These are phyloP conservation scores for Lithophane semibrunnea DNA, from an alignment of 2,888 invertebrate genomes.

Conservation along the genomic window DNA sequence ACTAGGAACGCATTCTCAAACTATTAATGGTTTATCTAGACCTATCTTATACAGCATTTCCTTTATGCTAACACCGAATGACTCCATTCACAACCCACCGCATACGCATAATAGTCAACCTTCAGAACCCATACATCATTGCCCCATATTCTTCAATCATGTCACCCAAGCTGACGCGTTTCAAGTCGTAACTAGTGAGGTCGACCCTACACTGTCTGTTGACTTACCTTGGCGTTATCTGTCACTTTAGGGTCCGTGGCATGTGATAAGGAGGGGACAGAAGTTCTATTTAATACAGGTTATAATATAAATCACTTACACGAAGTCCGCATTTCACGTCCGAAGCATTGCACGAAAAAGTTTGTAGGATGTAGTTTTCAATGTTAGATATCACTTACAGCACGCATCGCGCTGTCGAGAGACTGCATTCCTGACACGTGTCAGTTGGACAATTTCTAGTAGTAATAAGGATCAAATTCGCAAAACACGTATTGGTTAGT, in stretches of 20 bases:
- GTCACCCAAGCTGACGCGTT: constrained; percentile 38
- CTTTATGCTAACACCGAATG: neutral
- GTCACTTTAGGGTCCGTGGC: constrained; percentile 43
- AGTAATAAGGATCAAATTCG: too few relatives aligned
- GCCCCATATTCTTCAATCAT: constrained; percentile 44
- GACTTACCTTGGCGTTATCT: constrained; percentile 59
- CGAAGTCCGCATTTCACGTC: too few relatives aligned
- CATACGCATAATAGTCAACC: neutral
- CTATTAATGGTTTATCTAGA: neutral
- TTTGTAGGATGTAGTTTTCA: neutral
- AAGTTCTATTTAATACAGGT: constrained; percentile 19
- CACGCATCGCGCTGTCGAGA: too few relatives aligned
- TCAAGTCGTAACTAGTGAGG: constrained; percentile 28
- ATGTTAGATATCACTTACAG: neutral
- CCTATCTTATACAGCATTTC: neutral
- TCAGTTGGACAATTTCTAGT: too few relatives aligned
- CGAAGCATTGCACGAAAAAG: neutral
- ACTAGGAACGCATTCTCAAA: too few relatives aligned
- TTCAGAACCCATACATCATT: constrained; percentile 29
- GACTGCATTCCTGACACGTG: too few relatives aligned
- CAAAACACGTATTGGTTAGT: too few relatives aligned
- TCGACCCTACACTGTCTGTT: constrained; percentile 55
- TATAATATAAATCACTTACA: neutral
- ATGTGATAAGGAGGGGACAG: constrained; percentile 18
- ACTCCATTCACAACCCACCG: neutral